These are phyloP conservation scores for Diarsia rubi DNA, from an alignment of 2,888 invertebrate species.

Conservation along the genomic window DNA sequence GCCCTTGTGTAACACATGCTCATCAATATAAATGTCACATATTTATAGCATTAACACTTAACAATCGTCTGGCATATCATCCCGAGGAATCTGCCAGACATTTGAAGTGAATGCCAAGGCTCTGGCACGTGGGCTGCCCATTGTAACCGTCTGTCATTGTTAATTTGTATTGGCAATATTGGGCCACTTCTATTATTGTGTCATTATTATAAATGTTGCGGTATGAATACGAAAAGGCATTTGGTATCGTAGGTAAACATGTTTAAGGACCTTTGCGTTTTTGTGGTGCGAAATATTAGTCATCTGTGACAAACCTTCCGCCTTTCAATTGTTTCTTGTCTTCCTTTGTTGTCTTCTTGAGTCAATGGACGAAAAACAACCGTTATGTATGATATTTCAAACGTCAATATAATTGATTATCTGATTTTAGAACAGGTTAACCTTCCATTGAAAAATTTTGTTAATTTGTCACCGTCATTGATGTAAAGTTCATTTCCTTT, in stretches of 20 bases:
- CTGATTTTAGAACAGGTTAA: conserved; percentile 22
- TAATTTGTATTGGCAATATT: conserved; percentile 81
- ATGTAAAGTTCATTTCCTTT: conserved; percentile 41
- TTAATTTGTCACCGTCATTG: conserved; percentile 30
- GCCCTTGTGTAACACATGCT: conserved; percentile 65
- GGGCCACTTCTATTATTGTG: conserved; percentile 75
- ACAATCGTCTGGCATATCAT: conserved; percentile 83
- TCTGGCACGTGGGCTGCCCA: conserved; percentile 82
- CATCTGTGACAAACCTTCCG: conserved; percentile 54
- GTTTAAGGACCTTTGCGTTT: conserved; percentile 65
- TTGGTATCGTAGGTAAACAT: conserved; percentile 60
- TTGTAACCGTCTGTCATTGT: conserved; percentile 83
- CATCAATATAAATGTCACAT: conserved; percentile 79
- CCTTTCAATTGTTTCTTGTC: conserved; percentile 44
- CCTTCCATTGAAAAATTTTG: conserved; percentile 26
- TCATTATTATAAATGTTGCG: conserved; percentile 73
- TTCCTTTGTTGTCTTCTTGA: conserved; percentile 50
- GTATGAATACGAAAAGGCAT: conserved; percentile 62
- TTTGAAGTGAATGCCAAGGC: conserved; percentile 88
- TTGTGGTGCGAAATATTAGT: conserved; percentile 53
- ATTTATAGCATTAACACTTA: conserved; percentile 78
- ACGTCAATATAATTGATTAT: conserved; percentile 49
- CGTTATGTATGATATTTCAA: conserved; percentile 40
- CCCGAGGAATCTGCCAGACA: conserved; percentile 85
- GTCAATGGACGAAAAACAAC: conserved; percentile 28